Conservation (phyloP, 2,113 vertebrate species). For the Carettochelys insculpta region DNA sequence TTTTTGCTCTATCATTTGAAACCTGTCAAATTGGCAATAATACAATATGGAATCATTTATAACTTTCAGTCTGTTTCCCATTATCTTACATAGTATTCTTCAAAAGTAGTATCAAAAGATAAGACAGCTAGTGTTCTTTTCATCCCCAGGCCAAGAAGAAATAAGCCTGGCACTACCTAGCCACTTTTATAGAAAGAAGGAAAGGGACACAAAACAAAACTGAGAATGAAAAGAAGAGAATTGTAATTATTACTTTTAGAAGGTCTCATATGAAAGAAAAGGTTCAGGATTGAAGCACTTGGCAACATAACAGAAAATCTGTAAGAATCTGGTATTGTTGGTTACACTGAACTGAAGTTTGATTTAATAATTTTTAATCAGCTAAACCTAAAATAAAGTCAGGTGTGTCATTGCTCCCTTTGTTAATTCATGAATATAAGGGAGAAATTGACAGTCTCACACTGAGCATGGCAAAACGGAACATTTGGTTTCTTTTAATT, state of each 20-base stretch:
- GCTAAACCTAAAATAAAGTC: neutral
- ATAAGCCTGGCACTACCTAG: neutral
- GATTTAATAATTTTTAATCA: constrained; percentile 8
- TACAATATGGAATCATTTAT: constrained; percentile 16
- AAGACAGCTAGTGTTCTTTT: neutral
- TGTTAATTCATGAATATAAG: neutral
- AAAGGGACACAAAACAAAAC: neutral
- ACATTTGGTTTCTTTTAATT: neutral
- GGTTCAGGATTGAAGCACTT: neutral
- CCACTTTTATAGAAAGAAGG: neutral
- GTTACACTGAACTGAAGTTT: neutral
- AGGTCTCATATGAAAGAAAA: neutral
- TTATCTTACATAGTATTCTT: neutral
- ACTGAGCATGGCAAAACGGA: neutral
- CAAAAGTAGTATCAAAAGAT: neutral
- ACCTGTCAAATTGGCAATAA: neutral
- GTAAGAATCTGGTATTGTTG: neutral
- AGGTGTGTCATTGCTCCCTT: neutral
- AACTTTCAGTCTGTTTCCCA: neutral
- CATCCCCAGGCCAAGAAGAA: neutral
- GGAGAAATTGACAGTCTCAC: neutral
- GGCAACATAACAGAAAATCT: neutral
- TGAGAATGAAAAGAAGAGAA: neutral
- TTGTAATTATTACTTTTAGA: neutral
- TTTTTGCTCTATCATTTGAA: constrained; percentile 12